A percentile compares a stretch with the other conserved stretches of the same genome.
Conservation (phyloP, 1,140 invertebrate species). For the Zaprionus ornatus region DNA sequence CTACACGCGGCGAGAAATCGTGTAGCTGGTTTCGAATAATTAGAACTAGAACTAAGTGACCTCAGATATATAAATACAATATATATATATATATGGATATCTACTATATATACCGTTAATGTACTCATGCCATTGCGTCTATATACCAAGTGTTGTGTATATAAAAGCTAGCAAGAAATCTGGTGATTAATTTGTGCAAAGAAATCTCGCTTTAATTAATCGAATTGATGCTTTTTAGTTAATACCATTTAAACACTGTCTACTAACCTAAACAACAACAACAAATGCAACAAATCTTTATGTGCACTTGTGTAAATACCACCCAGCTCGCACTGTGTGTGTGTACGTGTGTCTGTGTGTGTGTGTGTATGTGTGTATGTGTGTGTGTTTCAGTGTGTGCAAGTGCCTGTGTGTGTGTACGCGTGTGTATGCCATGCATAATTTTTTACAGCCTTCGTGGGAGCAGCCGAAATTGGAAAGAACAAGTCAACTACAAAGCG, state of each 20-base stretch:
- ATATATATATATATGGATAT: conserved; percentile 13
- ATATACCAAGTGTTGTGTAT: conserved; percentile 46
- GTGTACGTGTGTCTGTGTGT: conserved; percentile 21
- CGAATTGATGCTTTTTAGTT: conserved; percentile 48
- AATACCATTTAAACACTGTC: conserved; percentile 63
- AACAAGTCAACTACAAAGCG: conserved; percentile 9
- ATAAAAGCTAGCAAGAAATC: conserved; percentile 49
- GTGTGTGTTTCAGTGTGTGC: conserved; percentile 10
- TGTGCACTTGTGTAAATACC: conserved; percentile 56
- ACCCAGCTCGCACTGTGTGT: conserved; percentile 26
- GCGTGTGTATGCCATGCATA: conserved; percentile 24
- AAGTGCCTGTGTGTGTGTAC: conserved; percentile 11
- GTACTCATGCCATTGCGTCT: background rate
- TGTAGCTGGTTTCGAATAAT: conserved; percentile 48
- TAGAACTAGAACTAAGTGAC: conserved; percentile 18
- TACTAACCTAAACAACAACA: conserved; percentile 56
- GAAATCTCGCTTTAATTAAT: conserved; percentile 52
- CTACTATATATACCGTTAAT: conserved; percentile 17
- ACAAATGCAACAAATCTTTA: conserved; percentile 9
- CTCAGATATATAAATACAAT: conserved; percentile 23
- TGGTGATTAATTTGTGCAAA: conserved; percentile 63
- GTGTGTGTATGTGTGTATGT: conserved; percentile 7
- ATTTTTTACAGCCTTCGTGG: conserved; percentile 36
- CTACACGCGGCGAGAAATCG: conserved; percentile 40
- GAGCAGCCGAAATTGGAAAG: conserved; percentile 14